Evolutionary conservation across 1,140 invertebrate species (phyloP).

Genomic region (Zaprionus inermis): DNA sequence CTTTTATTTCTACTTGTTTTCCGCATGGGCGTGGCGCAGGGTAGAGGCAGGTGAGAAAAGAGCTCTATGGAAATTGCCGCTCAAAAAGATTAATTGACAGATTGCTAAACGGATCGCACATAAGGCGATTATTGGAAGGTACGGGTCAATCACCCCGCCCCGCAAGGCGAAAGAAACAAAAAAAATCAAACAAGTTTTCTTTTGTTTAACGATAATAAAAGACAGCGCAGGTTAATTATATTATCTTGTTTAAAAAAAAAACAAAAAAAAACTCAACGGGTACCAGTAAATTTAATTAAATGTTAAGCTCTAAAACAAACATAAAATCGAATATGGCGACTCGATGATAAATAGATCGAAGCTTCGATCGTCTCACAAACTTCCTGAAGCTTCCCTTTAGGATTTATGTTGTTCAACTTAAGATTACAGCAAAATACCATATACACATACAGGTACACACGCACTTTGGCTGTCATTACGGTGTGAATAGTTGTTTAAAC

Average conservation of each 20-base stretch:
- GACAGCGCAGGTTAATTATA: neutral
- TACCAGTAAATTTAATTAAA: slow-evolving; percentile 1
- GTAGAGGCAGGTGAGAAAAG: neutral
- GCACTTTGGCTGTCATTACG: neutral
- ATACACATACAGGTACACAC: neutral
- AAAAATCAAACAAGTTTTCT: slow-evolving; percentile 7
- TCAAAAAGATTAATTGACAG: slow-evolving; percentile 34
- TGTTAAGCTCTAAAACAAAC: neutral
- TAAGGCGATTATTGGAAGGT: neutral
- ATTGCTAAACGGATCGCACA: slow-evolving; percentile 30
- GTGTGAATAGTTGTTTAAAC: slow-evolving; percentile 22
- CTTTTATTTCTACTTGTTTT: neutral
- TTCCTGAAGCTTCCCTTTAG: neutral
- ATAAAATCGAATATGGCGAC: neutral
- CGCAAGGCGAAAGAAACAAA: neutral
- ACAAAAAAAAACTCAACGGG: no score
- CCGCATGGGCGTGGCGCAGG: slow-evolving; percentile 5
- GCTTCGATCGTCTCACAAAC: neutral
- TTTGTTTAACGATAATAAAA: slow-evolving; percentile 6
- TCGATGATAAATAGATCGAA: neutral
- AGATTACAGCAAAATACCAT: neutral
- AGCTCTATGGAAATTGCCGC: slow-evolving; percentile 19
- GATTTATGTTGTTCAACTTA: slow-evolving; percentile 4
- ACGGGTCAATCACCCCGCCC: slow-evolving; percentile 17
- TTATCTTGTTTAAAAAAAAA: neutral